phyloP scores from a whole-genome alignment of 2,888 invertebrate genomes.

The Halocaridina rubra region DNA sequence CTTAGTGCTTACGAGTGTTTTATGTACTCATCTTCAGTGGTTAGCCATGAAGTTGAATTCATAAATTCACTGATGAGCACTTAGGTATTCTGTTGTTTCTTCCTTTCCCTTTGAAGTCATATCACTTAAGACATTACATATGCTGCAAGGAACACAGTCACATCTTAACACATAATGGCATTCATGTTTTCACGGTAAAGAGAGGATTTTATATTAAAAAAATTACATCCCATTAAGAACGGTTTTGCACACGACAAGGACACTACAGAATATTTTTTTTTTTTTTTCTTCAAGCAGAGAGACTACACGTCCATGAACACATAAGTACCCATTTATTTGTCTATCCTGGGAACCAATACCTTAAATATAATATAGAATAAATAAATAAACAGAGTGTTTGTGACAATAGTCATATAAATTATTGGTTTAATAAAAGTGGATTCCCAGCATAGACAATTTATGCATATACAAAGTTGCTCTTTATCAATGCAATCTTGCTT shows the following conservation, averaged over 20 bases:
- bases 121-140: too few relatives aligned
- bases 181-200: background rate
- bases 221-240: background rate
- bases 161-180: background rate
- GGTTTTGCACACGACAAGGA: too few relatives aligned
- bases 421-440: background rate
- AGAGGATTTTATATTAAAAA: background rate
- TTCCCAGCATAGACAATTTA: background rate
- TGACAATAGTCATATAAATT: slow-evolving; percentile 13
- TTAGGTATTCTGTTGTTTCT: too few relatives aligned
- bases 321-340: background rate
- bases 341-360: background rate
- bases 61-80: too few relatives aligned
- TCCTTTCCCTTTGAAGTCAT: background rate
- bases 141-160: background rate
- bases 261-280: too few relatives aligned
- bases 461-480: background rate
- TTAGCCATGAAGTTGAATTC: too few relatives aligned
- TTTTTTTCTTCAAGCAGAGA: too few relatives aligned
- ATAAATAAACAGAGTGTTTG: slow-evolving; percentile 15
- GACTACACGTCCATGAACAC: background rate
- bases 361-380: slow-evolving; percentile 18
- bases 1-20: too few relatives aligned
- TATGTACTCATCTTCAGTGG: too few relatives aligned
- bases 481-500: background rate